A percentile compares a stretch with the other conserved stretches of the same genome.
Evolutionary conservation across 2,888 invertebrate species (phyloP).

Genomic region (Clitarchus hookeri): DNA sequence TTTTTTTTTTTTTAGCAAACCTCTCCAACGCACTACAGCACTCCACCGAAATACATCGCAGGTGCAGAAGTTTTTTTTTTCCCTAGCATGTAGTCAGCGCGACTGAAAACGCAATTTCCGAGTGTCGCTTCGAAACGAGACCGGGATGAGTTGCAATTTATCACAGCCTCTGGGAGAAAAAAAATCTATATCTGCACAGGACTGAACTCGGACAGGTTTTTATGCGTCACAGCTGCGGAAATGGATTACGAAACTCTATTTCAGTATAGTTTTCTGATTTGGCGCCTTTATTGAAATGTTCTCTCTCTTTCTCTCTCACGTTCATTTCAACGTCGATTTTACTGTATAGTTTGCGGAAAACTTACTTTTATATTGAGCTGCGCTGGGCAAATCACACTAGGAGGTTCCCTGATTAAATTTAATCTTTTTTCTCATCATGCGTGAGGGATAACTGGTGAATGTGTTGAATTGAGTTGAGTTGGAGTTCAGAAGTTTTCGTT

Average conservation of each 20-base stretch:
- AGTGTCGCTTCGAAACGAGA: conserved; percentile 6
- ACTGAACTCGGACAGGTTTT: not conserved
- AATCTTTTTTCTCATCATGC: too few species aligned
- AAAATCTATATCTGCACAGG: not conserved
- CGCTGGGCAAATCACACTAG: too few species aligned
- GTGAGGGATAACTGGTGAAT: too few species aligned
- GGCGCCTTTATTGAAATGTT: not conserved
- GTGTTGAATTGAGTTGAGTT: too few species aligned
- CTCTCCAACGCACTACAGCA: too few species aligned
- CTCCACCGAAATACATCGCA: not conserved
- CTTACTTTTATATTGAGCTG: too few species aligned
- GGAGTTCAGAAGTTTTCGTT: too few species aligned
- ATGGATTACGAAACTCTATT: not conserved
- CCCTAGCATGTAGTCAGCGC: not conserved
- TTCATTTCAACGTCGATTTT: too few species aligned
- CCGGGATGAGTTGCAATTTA: not conserved
- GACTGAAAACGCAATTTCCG: not conserved
- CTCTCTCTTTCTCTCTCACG: not conserved
- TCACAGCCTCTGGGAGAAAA: not conserved
- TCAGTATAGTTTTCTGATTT: not conserved
- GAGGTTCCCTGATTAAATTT: too few species aligned
- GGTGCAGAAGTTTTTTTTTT: not conserved
- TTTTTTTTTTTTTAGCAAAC: too few species aligned
- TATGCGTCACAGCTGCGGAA: not conserved
- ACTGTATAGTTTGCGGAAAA: too few species aligned